These are phyloP conservation scores for Arrhopalites spinosus DNA, from an alignment of 2,888 invertebrate genomes.

Conservation along the genomic window DNA sequence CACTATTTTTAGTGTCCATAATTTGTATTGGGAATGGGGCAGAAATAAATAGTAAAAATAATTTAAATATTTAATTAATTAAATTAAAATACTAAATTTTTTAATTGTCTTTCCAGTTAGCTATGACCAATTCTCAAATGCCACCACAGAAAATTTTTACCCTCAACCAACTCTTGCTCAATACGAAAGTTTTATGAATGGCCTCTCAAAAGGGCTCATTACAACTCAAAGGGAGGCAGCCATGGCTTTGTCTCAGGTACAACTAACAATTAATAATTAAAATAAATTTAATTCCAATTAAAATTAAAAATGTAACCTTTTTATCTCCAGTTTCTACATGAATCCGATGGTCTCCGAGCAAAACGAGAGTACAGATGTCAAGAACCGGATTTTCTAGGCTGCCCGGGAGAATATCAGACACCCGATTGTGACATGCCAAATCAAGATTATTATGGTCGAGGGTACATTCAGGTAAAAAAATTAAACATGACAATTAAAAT, in stretches of 20 bases:
- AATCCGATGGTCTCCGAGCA: conserved; percentile 46
- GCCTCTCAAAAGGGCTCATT: conserved; percentile 34
- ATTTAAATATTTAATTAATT: no score
- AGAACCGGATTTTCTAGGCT: neutral
- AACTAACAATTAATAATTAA: no score
- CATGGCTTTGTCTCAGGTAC: conserved; percentile 48
- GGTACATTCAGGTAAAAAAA: conserved; percentile 39
- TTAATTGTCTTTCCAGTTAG: neutral
- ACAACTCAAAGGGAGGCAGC: conserved; percentile 48
- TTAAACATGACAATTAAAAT: no score
- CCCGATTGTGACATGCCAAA: neutral
- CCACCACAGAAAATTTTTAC: conserved; percentile 43
- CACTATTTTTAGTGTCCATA: no score
- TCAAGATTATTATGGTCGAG: conserved; percentile 21
- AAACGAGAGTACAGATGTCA: conserved; percentile 47
- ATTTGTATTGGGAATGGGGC: no score
- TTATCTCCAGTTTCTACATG: conserved; percentile 38
- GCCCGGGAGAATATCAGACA: neutral
- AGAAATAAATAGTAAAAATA: no score
- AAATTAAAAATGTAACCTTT: no score
- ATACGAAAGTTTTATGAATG: conserved; percentile 41
- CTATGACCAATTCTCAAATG: conserved; percentile 41
- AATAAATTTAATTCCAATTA: no score
- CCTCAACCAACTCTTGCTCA: conserved; percentile 43
- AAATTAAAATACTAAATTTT: no score